These are phyloP conservation scores for Crotalus helleri DNA, from an alignment of 2,113 vertebrate species.

Conservation along the genomic window DNA sequence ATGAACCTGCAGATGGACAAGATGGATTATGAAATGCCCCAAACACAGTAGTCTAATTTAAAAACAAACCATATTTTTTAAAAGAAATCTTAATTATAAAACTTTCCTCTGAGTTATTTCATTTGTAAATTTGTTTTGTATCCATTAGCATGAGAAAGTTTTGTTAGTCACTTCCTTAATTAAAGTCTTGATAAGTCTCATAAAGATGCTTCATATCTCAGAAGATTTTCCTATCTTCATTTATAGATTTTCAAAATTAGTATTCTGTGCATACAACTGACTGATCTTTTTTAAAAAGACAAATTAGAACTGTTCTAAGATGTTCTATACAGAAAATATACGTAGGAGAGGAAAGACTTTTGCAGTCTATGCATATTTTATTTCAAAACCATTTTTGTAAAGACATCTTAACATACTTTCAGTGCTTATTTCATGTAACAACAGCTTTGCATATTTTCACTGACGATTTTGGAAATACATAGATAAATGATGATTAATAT, in stretches of 20 bases:
- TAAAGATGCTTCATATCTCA: neutral
- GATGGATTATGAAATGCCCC: neutral
- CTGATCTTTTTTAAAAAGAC: neutral
- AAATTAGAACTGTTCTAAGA: neutral
- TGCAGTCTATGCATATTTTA: constrained; percentile 19
- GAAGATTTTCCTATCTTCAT: constrained; percentile 15
- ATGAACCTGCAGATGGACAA: neutral
- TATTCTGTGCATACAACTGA: neutral
- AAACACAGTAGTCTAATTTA: neutral
- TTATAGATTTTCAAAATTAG: neutral
- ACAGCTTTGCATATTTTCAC: constrained; percentile 55
- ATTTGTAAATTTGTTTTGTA: neutral
- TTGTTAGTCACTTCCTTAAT: neutral
- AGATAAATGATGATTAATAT: constrained; percentile 66
- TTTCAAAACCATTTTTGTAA: constrained; percentile 36
- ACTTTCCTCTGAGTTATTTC: neutral
- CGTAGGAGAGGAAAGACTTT: constrained; percentile 22
- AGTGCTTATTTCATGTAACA: constrained; percentile 17
- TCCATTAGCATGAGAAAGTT: neutral
- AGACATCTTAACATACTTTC: constrained; percentile 33
- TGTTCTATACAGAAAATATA: constrained; percentile 16
- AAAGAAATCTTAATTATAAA: neutral
- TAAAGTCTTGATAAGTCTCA: neutral
- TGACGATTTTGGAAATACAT: constrained; percentile 50
- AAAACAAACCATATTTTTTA: neutral